Percentiles rank a stretch among this genome's conserved stretches.
phyloP scores from a whole-genome alignment of 2,113 vertebrate species.

The Chionis minor region DNA sequence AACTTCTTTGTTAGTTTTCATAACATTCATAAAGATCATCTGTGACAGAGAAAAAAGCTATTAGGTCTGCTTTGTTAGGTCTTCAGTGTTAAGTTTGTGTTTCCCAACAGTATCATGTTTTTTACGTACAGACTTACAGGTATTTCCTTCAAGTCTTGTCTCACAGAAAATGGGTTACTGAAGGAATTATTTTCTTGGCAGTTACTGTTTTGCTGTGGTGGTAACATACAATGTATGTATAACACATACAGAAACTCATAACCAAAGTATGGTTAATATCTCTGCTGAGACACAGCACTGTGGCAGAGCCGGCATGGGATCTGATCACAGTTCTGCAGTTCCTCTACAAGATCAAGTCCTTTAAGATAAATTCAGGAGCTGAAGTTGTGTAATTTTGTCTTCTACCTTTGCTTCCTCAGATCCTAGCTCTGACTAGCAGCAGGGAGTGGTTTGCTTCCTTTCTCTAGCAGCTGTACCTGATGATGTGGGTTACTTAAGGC shows the following conservation, averaged over 20 bases:
- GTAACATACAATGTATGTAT: neutral
- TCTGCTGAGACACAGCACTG: neutral
- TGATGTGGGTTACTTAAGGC: neutral
- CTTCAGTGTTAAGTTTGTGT: neutral
- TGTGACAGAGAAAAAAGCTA: neutral
- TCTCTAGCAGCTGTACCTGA: neutral
- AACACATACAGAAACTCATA: neutral
- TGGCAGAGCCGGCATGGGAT: neutral
- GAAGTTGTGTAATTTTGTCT: neutral
- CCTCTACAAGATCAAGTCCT: neutral
- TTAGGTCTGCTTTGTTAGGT: neutral
- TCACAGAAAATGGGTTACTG: neutral
- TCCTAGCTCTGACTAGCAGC: neutral
- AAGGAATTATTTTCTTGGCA: neutral
- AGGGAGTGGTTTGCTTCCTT: neutral
- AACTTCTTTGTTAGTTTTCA: neutral
- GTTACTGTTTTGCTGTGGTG: neutral
- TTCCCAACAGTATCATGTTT: neutral
- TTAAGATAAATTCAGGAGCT: neutral
- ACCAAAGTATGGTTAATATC: neutral
- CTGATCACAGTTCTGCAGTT: neutral
- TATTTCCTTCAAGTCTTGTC: neutral
- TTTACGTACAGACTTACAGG: neutral
- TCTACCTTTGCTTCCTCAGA: neutral
- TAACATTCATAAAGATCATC: neutral